Evolutionary conservation across 2,113 vertebrate species (phyloP), one percentile per base, ranked within the genome.

Genomic region (Hemichromis elongatus): DNA sequence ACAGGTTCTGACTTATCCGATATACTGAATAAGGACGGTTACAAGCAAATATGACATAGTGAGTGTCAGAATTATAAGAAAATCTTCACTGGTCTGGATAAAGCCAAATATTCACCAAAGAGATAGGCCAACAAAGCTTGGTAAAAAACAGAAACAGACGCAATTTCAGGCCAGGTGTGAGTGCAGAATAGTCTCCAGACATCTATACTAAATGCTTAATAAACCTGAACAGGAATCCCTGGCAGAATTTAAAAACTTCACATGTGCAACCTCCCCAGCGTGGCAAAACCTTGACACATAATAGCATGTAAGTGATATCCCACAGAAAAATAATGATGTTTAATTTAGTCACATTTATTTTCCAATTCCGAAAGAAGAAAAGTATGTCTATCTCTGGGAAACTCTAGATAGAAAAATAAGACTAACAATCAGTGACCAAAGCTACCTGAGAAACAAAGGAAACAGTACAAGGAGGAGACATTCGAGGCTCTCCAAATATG

Each of bases 401-500:
- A 91, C 89, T 81, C 35, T 8, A 89, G 92, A 84, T 80, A 68
- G 86, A 83, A 79, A 85, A 80, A 78, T 83, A 90, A 86, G 81
- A 87, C 90, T 84, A 80, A 80, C 85, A 85, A 90, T 87, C 86
- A 73, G 42, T 68, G 87, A 90, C 70, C 57, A 30, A 42, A 86
- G 87, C 81, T 88, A 91, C 92, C 84, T 90, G 88, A 81, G 90
- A 88, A 86, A 87, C 28, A 55, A 55, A 59, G 87, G 90, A 89
- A 88, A 54, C 54, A 53, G 75, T 5, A 70, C 77, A 83, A 79
- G 63, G 52, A 73, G 52, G 86, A 80, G 79, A 68, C 68, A 56
- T 87, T 87, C 57, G 85, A 47, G 77, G 81, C 81, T 80, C 78
- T 90, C 87, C 85, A 92, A 92, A 91, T 61, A 84, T 92, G 92